Base-by-base conservation (phyloP, 2,888 invertebrate species). In the Neoitamus cyanurus region DNA sequence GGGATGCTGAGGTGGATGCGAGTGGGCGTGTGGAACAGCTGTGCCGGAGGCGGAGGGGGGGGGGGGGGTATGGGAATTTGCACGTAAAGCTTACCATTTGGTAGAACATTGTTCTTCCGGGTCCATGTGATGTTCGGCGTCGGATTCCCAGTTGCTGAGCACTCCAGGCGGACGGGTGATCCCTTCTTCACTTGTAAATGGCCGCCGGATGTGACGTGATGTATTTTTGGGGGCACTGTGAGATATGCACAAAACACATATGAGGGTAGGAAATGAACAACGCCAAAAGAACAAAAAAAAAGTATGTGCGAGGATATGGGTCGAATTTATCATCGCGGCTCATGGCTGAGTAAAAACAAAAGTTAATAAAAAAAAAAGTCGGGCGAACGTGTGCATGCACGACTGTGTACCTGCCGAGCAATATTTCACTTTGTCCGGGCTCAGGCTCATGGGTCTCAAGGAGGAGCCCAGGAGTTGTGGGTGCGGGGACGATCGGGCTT, bases 101-200 rank as follows among this genome's bases (percentile, higher is more conserved):
- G 87, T 58, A 87, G 31, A 42, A 87, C 84, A 85, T 86, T 87
- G 77, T 87, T 87, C 68, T 87, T 87, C 77, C 87, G 78, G 92
- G 93, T 92, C 95, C 95, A 95, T 34, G 93, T 92, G 88, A 95
- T 93, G 88, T 93, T 93, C n/a, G 95, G 95, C 72, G 94, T 94
- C 25, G 95, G 96, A 90, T 94, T 94, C 58, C 94, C 94, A 78
- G 93, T 93, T 83, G 94, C 94, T 86, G 93, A 94, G 89, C 95
- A 95, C 89, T 94, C 94, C 85, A 95, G 91, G 31, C 94, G 94
- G 84, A 95, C 94, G 72, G 94, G 93, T 28, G 94, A 94, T 25
- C 95, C 95, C 1, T 94, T 94, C 88, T 94, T 92, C 80, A 93
- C 93, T 87, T 93, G 92, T 78, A 93, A 91, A 84, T 92, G 91